These are phyloP conservation scores for Zootermopsis nevadensis DNA, from an alignment of 2,888 invertebrate genomes.

Conservation along the genomic window DNA sequence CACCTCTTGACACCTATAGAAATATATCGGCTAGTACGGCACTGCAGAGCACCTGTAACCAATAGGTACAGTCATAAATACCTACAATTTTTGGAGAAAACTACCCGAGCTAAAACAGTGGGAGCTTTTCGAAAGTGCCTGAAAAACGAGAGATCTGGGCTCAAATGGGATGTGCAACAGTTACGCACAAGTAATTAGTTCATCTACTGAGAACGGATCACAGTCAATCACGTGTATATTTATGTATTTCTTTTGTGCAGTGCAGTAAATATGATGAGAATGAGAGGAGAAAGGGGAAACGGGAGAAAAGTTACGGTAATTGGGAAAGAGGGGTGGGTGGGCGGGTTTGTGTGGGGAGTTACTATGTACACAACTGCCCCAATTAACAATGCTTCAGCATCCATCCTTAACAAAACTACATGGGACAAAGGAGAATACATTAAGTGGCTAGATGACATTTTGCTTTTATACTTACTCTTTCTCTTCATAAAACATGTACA, in stretches of 20 bases:
- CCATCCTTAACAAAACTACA: constrained; percentile 13
- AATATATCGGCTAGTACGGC: neutral
- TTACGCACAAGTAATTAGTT: constrained; percentile 8
- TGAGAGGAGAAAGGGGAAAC: neutral
- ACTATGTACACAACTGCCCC: constrained; percentile 26
- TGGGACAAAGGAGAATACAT: constrained; percentile 1
- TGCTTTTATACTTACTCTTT: constrained; percentile 13
- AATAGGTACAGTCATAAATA: neutral
- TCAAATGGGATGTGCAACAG: constrained; percentile 8
- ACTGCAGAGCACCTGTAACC: neutral
- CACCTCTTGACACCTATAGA: constrained; percentile 15
- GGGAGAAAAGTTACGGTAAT: neutral
- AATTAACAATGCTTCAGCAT: neutral
- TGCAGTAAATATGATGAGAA: constrained; percentile 26
- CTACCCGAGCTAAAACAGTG: neutral
- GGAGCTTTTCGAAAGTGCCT: too few species aligned
- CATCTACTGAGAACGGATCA: constrained; percentile 44
- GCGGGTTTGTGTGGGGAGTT: neutral
- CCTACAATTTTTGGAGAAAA: neutral
- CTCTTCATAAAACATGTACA: constrained; percentile 15
- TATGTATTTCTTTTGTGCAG: constrained; percentile 49
- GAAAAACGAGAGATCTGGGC: constrained; percentile 1
- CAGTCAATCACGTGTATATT: constrained; percentile 47
- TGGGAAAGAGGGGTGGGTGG: neutral
- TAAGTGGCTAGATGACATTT: constrained; percentile 32